Conservation (phyloP, 1,140 invertebrate genomes). For the Melanaphis sacchari region DNA sequence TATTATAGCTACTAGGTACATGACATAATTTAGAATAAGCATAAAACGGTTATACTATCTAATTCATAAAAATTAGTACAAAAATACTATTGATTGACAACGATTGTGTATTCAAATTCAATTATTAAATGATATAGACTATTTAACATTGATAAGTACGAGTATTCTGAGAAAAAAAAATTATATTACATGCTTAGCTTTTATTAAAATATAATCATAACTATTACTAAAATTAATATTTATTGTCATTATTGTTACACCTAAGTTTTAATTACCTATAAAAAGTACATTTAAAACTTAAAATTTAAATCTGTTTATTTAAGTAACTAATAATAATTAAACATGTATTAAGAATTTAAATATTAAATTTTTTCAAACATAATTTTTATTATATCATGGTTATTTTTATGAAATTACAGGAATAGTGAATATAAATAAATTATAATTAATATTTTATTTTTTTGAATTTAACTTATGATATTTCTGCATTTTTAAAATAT, state of each 20-base stretch:
- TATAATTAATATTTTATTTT: neutral
- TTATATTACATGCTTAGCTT: too few relatives aligned
- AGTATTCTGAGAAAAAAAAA: neutral
- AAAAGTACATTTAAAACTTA: too few relatives aligned
- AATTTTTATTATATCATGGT: neutral
- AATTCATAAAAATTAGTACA: neutral
- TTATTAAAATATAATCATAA: too few relatives aligned
- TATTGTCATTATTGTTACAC: too few relatives aligned
- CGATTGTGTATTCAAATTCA: neutral
- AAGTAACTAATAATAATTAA: too few relatives aligned
- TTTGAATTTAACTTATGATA: neutral
- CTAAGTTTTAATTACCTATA: too few relatives aligned
- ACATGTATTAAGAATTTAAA: neutral
- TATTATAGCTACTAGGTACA: neutral
- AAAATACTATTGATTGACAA: neutral
- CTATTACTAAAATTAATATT: too few relatives aligned
- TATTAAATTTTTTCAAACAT: neutral
- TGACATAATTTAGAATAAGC: neutral
- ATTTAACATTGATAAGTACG: neutral
- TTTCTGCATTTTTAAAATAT: neutral
- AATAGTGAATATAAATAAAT: neutral
- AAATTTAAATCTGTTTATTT: too few relatives aligned
- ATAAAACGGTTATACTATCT: neutral
- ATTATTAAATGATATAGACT: neutral
- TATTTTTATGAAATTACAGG: neutral